Base-by-base conservation (phyloP, 2,888 invertebrate species). In the Eupithecia subfuscata region DNA sequence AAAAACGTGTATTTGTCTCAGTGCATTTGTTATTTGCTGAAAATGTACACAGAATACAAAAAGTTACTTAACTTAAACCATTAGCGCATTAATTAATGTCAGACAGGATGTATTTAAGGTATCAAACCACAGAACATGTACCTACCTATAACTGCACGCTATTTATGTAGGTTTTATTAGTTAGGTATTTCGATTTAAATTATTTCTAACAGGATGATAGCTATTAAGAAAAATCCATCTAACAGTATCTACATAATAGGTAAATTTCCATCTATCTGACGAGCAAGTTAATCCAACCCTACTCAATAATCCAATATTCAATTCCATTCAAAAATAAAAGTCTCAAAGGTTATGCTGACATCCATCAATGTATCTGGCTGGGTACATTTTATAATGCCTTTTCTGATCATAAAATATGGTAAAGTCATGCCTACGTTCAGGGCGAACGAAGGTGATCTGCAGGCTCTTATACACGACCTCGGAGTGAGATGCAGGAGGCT, bases 361-460 rank as follows among this genome's bases (percentile, higher is more conserved):
- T 81, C 80, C 82, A 82, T 82, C 81, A 81, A 79, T 80, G 81
- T 48, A 48, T 18, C 79, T 80, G 79, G 80, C 77, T 82, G 81
- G 40, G 40, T 67, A 67, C 1, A 67, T 67, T 77, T 75, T 77
- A 81, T 83, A 79, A 83, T 81, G 78, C 75, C 22, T 16, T 25
- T 52, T 73, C 25, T 72, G 70, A 64, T 79, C 81, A 77, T 82
- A 81, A 84, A 71, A 84, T 84, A 82, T 79, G 77, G 80, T 78
- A 87, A 87, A 88, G 79, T 88, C 88, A 81, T 68, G 37, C 37
- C 18, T 67, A 43, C n/a, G 14, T 73, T 73, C 79, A 86, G 88
- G 88, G 83, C 87, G 79, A 70, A 69, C 82, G 80, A 85, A 89
- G 89, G 90, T 88, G 85, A 84, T 80, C 43, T 68, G 64, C 73